Evolutionary conservation across 2,888 invertebrate species (phyloP), one percentile per base, ranked within the genome.

Genomic region (Iselma pallidipennis): DNA sequence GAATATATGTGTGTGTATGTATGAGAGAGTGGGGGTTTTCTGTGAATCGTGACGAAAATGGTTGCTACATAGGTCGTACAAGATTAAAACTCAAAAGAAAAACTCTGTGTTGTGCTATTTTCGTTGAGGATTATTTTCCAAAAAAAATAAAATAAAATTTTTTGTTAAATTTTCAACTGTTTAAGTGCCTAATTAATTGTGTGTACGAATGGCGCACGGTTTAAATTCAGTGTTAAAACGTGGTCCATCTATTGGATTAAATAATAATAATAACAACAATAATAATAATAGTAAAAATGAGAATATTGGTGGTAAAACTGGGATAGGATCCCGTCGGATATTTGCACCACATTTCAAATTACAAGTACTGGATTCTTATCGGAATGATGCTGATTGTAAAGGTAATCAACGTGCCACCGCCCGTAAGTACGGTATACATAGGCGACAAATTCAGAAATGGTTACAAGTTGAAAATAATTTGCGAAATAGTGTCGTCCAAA

Each of bases 371-470:
- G 93, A 94, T 80, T 94, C 94, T 49, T 95, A 94, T 80, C 86
- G 94, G 69, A 88, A 89, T 74, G 94, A 95, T 79, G 87, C 89
- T 48, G 94, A 94, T 80, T 94, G 94, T 82, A 91, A 93, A 75
- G 94, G 94, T 54, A 95, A 94, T 81, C 94, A 94, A 80, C 86
- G 94, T 55, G 94, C 94, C 2, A 95, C 94, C 16, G 94, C 94
- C 63, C 87, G 94, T 76, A 95, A 95, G 82, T 95, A 94, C 81
- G 92, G 92, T 61, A 94, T 95, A 68, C 94, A 95, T 80, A 86
- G 94, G 60, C 87, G 94, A 61, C 94, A 95, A 82, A 94, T 95
- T 71, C 94, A 95, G 82, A 94, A 95, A 85, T 95, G 94, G 94
- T 83, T 95, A 69, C 94, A 94, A 82, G 92, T 91, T 75, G 94